Percentiles rank a stretch among this genome's conserved stretches.
phyloP scores from a whole-genome alignment of 2,888 invertebrate genomes.

The Matsumyia berberina region DNA sequence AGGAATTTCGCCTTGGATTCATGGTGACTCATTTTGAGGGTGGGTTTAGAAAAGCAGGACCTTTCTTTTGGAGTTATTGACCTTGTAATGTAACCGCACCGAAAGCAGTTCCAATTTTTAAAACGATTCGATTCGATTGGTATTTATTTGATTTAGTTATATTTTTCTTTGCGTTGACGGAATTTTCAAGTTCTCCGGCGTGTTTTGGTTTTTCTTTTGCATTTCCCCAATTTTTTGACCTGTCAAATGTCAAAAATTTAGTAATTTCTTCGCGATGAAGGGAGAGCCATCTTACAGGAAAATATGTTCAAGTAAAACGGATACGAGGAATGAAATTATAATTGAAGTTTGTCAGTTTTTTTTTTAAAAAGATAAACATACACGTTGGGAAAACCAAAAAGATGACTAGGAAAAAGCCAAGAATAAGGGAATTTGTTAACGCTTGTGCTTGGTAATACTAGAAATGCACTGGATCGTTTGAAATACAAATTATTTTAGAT shows the following conservation, averaged over 20 bases:
- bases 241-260: constrained; percentile 17
- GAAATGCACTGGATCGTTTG: no score
- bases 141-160: background rate
- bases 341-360: background rate
- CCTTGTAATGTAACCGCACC: background rate
- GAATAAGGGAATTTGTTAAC: no score
- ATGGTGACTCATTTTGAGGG: constrained; percentile 85
- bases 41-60: constrained; percentile 13
- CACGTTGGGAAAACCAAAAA: no score
- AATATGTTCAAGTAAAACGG: background rate
- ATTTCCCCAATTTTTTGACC: background rate
- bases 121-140: background rate
- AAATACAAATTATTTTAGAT: no score
- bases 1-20: constrained; percentile 79
- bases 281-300: constrained; percentile 10
- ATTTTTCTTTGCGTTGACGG: background rate
- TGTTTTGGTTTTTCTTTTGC: constrained; percentile 13
- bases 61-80: background rate
- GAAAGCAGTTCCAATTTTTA: background rate
- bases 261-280: background rate
- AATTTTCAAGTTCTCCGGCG: background rate
- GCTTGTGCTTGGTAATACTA: no score
- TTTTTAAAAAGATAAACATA: background rate
- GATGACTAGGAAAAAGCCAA: no score
- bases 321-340: background rate